Conservation (phyloP, 2,113 vertebrate genomes). For the Phainopepla nitens region DNA sequence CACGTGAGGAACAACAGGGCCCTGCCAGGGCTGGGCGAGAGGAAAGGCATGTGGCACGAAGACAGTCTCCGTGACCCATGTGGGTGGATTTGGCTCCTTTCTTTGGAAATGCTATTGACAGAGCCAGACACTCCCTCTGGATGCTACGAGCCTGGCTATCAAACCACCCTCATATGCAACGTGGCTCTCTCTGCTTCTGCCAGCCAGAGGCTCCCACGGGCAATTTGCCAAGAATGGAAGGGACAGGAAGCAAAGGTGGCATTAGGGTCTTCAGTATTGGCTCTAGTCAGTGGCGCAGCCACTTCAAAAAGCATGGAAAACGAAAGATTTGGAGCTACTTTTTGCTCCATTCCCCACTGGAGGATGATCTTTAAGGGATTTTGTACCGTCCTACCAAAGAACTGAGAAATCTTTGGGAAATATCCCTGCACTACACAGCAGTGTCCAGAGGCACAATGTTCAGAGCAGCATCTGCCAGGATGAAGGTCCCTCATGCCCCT, state of each 20-base stretch:
- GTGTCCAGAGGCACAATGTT: not conserved
- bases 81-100: constrained; percentile 61
- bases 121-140: constrained; percentile 14
- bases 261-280: not conserved
- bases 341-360: not conserved
- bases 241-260: not conserved
- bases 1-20: not conserved
- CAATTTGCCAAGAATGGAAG: accelerated
- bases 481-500: not conserved
- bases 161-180: not conserved
- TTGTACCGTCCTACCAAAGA: not conserved
- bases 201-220: not conserved
- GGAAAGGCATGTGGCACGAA: constrained; percentile 1
- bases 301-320: not conserved
- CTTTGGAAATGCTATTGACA: not conserved
- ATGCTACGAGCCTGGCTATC: not conserved
- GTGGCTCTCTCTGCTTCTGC: not conserved
- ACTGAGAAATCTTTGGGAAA: not conserved
- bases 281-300: not conserved
- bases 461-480: not conserved
- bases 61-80: constrained; percentile 17
- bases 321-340: not conserved
- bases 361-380: not conserved
- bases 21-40: not conserved
- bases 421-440: not conserved